These are phyloP conservation scores for Pollachius pollachius DNA, from an alignment of 2,113 vertebrate genomes.

Conservation along the genomic window DNA sequence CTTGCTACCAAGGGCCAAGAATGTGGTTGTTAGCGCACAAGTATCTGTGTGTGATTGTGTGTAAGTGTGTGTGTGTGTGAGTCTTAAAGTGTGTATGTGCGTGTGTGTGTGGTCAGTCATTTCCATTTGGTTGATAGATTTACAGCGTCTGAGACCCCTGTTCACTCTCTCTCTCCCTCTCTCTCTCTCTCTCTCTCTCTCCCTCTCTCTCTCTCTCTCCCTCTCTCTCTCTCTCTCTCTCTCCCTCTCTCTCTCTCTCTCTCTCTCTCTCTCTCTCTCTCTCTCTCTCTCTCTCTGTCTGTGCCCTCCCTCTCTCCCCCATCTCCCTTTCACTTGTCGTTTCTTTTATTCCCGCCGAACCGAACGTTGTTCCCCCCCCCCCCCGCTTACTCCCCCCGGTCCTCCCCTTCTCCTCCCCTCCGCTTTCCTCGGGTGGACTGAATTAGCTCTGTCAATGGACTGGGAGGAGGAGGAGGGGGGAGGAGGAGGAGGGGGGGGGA, in stretches of 20 bases:
- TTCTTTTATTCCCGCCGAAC: conserved; percentile 22
- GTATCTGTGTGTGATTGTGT: conserved; percentile 6
- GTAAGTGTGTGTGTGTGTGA: conserved; percentile 6
- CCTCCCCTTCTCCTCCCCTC: conserved; percentile 20
- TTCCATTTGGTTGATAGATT: conserved; percentile 6
- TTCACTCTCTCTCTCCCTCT: conserved; percentile 27
- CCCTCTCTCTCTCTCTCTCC: conserved; percentile 16
- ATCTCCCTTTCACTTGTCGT: conserved; percentile 21
- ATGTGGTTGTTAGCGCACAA: conserved; percentile 37
- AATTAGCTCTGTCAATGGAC: conserved; percentile 52
- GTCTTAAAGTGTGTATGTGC: conserved; percentile 8
- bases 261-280: conserved; percentile 32
- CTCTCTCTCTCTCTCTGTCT: conserved; percentile 12
- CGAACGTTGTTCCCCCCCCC: conserved; percentile 16
- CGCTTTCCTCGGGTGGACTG: conserved; percentile 34
- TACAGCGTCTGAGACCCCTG: conserved; percentile 16
- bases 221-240: conserved; percentile 19
- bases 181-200: conserved; percentile 14
- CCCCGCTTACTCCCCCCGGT: background rate
- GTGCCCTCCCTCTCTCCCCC: conserved; percentile 16
- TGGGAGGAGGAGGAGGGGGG: conserved; percentile 2
- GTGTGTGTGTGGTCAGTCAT: conserved; percentile 33
- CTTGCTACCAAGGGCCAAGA: conserved; percentile 45
- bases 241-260: conserved; percentile 18
- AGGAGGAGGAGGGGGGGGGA: background rate